Conservation (phyloP, 2,888 invertebrate genomes). For the Drosophila pullipes region DNA sequence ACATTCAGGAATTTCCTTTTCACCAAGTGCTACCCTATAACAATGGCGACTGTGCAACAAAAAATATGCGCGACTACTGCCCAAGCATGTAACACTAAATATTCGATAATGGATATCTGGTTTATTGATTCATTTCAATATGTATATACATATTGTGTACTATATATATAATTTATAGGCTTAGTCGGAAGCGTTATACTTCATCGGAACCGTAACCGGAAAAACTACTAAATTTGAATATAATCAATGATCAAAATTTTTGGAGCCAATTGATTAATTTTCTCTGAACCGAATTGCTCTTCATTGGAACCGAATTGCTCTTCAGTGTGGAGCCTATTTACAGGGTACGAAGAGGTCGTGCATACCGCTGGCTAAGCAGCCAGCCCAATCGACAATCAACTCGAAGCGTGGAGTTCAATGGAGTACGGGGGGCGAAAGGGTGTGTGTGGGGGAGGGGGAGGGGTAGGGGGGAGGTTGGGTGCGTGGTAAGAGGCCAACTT, state of each 20-base stretch:
- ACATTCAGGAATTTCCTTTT: slow-evolving; percentile 55
- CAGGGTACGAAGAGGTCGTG: slow-evolving; percentile 8
- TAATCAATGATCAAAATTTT: too few relatives aligned
- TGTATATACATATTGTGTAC: neutral
- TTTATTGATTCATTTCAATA: neutral
- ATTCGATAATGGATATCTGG: neutral
- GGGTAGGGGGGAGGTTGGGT: neutral
- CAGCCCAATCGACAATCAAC: slow-evolving; percentile 35
- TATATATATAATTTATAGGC: neutral
- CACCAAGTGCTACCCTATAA: slow-evolving; percentile 15
- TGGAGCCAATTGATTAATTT: too few relatives aligned
- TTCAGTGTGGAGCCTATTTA: neutral
- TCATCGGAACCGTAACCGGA: too few relatives aligned
- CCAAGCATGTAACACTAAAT: neutral
- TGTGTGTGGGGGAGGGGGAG: neutral
- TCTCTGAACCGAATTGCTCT: too few relatives aligned
- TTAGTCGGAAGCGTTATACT: too few relatives aligned
- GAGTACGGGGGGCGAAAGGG: neutral
- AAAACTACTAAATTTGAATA: too few relatives aligned
- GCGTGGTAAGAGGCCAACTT: slow-evolving; percentile 60
- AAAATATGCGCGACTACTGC: neutral
- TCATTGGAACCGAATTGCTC: too few relatives aligned
- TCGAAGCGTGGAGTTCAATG: neutral
- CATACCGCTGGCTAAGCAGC: neutral
- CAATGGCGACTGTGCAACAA: neutral